A percentile compares a stretch with the other conserved stretches of the same genome.
phyloP scores from a whole-genome alignment of 1,140 invertebrate species.

The Penaeus vannamei region DNA sequence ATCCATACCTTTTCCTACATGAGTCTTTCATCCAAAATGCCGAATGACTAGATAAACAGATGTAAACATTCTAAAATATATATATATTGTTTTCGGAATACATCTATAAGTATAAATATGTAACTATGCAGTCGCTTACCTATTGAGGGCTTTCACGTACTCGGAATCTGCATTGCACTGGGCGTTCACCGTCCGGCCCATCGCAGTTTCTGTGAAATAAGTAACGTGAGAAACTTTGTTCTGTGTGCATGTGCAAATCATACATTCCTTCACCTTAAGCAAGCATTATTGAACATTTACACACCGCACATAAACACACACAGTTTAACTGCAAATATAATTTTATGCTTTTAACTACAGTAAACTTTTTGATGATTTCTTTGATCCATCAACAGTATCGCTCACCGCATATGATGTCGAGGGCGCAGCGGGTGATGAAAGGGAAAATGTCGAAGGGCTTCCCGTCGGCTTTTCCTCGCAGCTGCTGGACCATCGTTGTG shows the following conservation, averaged over 20 bases:
- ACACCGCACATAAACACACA: background rate
- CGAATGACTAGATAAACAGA: too few relatives aligned
- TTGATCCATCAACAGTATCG: background rate
- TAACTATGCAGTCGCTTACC: constrained; percentile 69
- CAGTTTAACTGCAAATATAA: background rate
- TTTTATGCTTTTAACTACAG: background rate
- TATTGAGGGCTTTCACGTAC: constrained; percentile 83
- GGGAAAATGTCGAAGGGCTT: constrained; percentile 84
- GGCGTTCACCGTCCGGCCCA: constrained; percentile 82
- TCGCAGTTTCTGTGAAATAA: constrained; percentile 79
- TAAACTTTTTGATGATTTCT: too few relatives aligned
- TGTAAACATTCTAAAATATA: too few relatives aligned
- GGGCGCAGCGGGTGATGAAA: constrained; percentile 84
- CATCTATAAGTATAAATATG: background rate
- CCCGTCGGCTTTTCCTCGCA: constrained; percentile 76
- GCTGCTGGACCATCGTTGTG: constrained; percentile 78
- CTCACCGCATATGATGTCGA: constrained; percentile 86
- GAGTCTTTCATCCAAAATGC: too few relatives aligned
- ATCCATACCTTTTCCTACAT: too few relatives aligned
- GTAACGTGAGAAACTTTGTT: background rate
- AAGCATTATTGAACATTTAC: background rate
- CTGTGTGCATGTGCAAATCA: background rate
- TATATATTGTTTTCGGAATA: too few relatives aligned
- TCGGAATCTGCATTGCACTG: constrained; percentile 79
- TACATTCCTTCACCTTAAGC: too few relatives aligned